Percentiles rank a stretch among this genome's conserved stretches.
Conservation (phyloP, 2,888 invertebrate genomes). For the Mythimna albipuncta region DNA sequence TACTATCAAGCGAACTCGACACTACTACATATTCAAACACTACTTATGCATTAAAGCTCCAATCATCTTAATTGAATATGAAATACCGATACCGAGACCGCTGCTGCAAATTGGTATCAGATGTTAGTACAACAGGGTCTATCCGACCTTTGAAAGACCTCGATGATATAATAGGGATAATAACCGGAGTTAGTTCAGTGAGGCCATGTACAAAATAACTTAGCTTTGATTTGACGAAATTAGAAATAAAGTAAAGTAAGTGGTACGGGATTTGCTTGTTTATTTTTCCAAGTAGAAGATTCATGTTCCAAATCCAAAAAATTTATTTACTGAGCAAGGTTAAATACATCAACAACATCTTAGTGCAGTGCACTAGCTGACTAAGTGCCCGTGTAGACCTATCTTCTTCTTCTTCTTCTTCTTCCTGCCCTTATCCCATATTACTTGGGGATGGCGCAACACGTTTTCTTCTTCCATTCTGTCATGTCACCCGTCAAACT, state of each 20-base stretch:
- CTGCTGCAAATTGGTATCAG: slow-evolving; percentile 51
- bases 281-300: not conserved
- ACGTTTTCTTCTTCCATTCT: too few relatives aligned
- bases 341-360: too few relatives aligned
- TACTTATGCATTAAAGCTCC: slow-evolving; percentile 40
- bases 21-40: slow-evolving; percentile 50
- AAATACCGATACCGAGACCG: slow-evolving; percentile 40
- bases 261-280: not conserved
- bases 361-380: too few relatives aligned
- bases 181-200: slow-evolving; percentile 26
- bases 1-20: slow-evolving; percentile 4
- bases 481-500: too few relatives aligned
- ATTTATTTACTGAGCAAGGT: too few relatives aligned
- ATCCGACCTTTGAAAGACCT: slow-evolving; percentile 22
- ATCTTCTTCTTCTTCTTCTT: too few relatives aligned
- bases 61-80: slow-evolving; percentile 50
- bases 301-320: too few relatives aligned
- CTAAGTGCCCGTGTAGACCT: too few relatives aligned
- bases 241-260: slow-evolving; percentile 15
- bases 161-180: slow-evolving; percentile 38
- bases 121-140: slow-evolving; percentile 25
- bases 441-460: too few relatives aligned
- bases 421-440: too few relatives aligned
- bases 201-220: slow-evolving; percentile 42
- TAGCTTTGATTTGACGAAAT: slow-evolving; percentile 11